Base-by-base conservation (phyloP, 1,140 invertebrate genomes). In the Aplysia californica region DNA sequence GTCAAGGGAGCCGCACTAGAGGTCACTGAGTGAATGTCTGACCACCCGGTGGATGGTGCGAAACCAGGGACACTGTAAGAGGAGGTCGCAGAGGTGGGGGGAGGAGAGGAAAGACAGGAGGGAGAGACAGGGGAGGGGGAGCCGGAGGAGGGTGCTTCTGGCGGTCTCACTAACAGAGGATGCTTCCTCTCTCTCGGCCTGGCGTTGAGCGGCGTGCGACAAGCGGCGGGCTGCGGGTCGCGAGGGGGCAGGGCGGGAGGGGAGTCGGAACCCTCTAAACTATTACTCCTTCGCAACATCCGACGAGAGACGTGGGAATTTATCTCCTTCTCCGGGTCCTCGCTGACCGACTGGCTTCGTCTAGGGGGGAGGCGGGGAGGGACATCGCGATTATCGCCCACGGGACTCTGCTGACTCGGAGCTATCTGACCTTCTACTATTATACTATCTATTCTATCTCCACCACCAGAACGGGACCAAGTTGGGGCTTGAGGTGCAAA, bases 101-200 rank as follows among this genome's bases (percentile, higher is more conserved):
- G 41, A 72, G 58, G 21, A 76, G 61, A 44, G 78, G 69, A 18
- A 69, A 36, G 35, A 67, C 69, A n/a, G 75, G 74, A 20, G 64
- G 58, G 0, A 67, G 75, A 15, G 72, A 70, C 33, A 79, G 77
- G 50, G 65, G 26, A 31, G 73, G 73, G 29, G 26, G 26, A 18
- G 64, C 10, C 64, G 29, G 26, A 23, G n/a, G 38, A 18, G 23
- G 50, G 50, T 3, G 15, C 10, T 66, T 36, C 31, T 15, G 65
- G 31, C 44, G 31, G 44, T 20, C 59, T 21, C n/a, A 80, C 79
- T 36, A 81, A 31, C n/a, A 97, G 88, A 0, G 96, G 96, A 92
- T 97, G 94, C 87, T 96, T 96, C 58, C 96, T 90, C 70, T 95
- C 96, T 38, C 95, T 90, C 1, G 95, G 94, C 80, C 94, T 92